These are phyloP conservation scores for Psophia crepitans DNA, from an alignment of 2,113 vertebrate species.

Conservation along the genomic window DNA sequence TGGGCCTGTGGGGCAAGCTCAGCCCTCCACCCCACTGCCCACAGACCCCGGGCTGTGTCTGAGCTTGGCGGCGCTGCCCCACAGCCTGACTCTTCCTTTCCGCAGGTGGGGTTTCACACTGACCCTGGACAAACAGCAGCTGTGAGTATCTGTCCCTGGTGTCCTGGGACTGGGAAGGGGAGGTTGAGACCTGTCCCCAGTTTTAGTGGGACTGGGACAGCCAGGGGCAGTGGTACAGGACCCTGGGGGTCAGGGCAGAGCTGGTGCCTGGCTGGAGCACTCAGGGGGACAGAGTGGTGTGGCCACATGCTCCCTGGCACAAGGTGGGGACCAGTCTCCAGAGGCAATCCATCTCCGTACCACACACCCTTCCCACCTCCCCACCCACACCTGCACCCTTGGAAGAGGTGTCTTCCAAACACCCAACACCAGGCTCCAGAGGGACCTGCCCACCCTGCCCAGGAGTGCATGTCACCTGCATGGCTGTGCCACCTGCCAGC, in stretches of 20 bases:
- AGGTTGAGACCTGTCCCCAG: background rate
- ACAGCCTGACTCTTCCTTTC: background rate
- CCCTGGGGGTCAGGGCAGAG: background rate
- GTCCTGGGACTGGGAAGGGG: background rate
- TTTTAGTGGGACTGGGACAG: background rate
- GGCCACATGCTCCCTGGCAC: background rate
- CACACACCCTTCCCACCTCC: background rate
- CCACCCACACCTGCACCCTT: background rate
- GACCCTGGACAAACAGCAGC: conserved; percentile 88
- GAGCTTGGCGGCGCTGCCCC: background rate
- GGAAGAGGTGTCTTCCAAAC: background rate
- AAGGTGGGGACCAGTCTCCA: background rate
- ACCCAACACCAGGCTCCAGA: background rate
- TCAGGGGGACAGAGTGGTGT: background rate
- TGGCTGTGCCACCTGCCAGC: background rate
- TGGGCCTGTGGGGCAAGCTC: accelerated
- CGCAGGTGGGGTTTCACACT: conserved; percentile 92
- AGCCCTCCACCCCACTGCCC: accelerated
- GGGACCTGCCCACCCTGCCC: background rate
- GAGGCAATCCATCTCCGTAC: background rate
- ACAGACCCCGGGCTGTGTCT: background rate
- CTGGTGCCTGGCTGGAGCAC: background rate
- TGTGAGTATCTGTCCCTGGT: conserved; percentile 79
- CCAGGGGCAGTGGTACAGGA: background rate
- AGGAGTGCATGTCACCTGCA: background rate